These are phyloP conservation scores for Cheilinus undulatus DNA, from an alignment of 2,113 vertebrate species.

Conservation along the genomic window DNA sequence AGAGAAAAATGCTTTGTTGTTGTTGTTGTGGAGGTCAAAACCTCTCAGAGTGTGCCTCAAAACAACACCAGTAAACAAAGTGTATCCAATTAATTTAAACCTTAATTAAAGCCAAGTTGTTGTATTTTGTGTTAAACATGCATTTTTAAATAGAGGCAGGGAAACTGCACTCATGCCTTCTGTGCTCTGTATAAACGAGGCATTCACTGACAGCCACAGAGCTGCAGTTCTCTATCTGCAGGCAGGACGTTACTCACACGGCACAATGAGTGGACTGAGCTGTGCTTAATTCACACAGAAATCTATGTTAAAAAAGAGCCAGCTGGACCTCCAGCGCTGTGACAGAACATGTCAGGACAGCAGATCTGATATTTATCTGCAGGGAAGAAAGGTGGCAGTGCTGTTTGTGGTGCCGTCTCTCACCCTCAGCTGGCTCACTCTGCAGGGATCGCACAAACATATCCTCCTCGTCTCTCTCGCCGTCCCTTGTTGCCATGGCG, in stretches of 20 bases:
- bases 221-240: constrained; percentile 35
- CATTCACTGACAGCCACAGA: constrained; percentile 6
- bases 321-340: background rate
- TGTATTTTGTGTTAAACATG: background rate
- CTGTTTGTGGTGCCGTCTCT: constrained; percentile 31
- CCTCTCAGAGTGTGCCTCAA: constrained; percentile 26
- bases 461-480: constrained; percentile 26
- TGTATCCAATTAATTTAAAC: constrained; percentile 37
- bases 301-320: constrained; percentile 24
- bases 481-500: constrained; percentile 61
- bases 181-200: constrained; percentile 26
- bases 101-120: constrained; percentile 15
- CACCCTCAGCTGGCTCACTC: constrained; percentile 25
- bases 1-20: constrained; percentile 61
- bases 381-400: constrained; percentile 38
- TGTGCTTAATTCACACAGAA: constrained; percentile 35
- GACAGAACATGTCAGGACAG: constrained; percentile 13
- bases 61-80: constrained; percentile 28
- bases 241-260: constrained; percentile 24
- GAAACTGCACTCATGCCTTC: constrained; percentile 9
- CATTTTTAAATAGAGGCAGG: constrained; percentile 7
- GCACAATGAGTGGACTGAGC: constrained; percentile 32
- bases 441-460: constrained; percentile 30
- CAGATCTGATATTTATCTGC: constrained; percentile 38
- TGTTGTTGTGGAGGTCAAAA: constrained; percentile 49